Evolutionary conservation across 1,140 invertebrate genomes (phyloP).

Genomic region (Bombus soroeensis): DNA sequence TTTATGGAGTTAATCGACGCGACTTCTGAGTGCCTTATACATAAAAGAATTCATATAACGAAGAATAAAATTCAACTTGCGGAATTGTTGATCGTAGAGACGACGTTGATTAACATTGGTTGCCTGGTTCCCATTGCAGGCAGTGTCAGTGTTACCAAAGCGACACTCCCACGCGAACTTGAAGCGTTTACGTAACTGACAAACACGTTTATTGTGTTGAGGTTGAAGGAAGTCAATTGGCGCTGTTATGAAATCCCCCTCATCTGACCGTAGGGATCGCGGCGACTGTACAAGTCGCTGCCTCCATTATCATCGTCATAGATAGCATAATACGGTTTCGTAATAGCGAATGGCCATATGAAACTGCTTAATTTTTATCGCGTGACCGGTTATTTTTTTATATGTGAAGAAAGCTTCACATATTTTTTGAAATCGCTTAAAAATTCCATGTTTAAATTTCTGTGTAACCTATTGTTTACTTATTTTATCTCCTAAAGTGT

Average conservation of each 20-base stretch:
- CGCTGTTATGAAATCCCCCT: slow-evolving; percentile 2
- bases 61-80: too few species aligned
- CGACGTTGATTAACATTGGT: too few species aligned
- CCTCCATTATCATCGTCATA: neutral
- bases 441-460: neutral
- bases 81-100: neutral
- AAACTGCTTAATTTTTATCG: neutral
- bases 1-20: neutral
- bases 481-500: neutral
- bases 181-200: slow-evolving; percentile 38
- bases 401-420: neutral
- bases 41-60: neutral
- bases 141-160: neutral
- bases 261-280: neutral
- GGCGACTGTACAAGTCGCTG: slow-evolving; percentile 20
- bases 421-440: neutral
- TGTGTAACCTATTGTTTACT: neutral
- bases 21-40: neutral
- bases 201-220: neutral
- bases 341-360: neutral
- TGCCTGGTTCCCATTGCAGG: neutral
- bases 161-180: neutral
- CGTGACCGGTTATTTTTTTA: neutral
- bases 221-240: slow-evolving; percentile 30
- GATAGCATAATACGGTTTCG: neutral